Conservation (phyloP, 2,113 vertebrate genomes). For the Jacana jacana region DNA sequence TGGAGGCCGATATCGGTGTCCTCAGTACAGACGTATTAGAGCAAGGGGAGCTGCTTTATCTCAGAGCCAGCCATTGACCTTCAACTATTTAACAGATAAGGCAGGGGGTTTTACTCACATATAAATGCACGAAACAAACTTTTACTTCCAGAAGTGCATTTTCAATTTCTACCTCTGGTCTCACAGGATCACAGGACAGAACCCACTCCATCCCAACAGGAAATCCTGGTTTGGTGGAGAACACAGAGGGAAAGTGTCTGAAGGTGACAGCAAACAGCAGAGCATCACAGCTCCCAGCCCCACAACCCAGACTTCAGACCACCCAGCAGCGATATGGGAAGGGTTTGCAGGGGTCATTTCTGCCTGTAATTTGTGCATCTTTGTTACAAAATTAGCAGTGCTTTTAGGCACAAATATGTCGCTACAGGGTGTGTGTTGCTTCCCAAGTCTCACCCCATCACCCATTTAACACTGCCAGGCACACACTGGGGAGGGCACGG, state of each 20-base stretch:
- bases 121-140: neutral
- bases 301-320: rapidly evolving
- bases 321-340: rapidly evolving
- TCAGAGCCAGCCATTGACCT: rapidly evolving
- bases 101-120: rapidly evolving
- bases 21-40: neutral
- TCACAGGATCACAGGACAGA: neutral
- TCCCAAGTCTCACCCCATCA: neutral
- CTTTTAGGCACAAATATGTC: rapidly evolving
- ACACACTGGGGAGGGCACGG: rapidly evolving
- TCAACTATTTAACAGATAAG: neutral
- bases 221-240: neutral
- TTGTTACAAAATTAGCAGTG: neutral
- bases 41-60: neutral
- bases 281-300: neutral
- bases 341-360: neutral
- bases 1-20: neutral
- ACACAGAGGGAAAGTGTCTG: neutral
- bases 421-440: rapidly evolving
- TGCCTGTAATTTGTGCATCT: rapidly evolving
- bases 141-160: neutral
- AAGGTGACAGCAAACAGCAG: neutral
- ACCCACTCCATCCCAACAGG: neutral
- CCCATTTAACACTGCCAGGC: neutral
- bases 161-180: neutral